These are phyloP conservation scores for Hystrix brachyura DNA, from an alignment of 2,113 vertebrate species.

Conservation along the genomic window DNA sequence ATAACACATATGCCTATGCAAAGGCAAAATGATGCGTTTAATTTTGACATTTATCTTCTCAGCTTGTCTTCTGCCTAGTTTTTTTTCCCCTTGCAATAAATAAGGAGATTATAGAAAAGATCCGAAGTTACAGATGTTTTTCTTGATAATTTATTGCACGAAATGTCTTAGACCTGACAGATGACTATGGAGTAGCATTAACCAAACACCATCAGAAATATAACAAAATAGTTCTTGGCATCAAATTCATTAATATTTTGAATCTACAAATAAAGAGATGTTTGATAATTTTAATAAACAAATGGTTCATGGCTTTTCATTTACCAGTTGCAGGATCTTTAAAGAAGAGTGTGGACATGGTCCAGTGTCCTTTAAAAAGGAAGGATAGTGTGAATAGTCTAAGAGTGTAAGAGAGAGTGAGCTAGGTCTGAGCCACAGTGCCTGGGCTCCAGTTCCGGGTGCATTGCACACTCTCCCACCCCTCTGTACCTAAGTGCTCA, in stretches of 20 bases:
- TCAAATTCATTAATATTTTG: neutral
- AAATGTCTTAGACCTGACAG: neutral
- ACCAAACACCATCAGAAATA: neutral
- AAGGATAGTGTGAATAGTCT: fast-evolving
- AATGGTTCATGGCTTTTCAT: neutral
- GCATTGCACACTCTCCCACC: fast-evolving
- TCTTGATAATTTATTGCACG: conserved; percentile 10
- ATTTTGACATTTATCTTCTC: neutral
- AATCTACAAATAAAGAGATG: neutral
- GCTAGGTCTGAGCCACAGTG: neutral
- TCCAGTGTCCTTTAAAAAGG: neutral
- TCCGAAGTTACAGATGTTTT: neutral
- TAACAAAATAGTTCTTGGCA: neutral
- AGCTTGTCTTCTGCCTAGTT: neutral
- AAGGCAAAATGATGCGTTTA: neutral
- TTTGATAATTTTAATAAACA: neutral
- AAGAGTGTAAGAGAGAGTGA: neutral
- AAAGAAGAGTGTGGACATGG: fast-evolving
- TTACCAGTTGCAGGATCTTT: neutral
- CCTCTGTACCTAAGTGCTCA: neutral
- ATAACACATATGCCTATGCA: fast-evolving
- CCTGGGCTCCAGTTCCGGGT: neutral
- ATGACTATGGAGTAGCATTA: neutral
- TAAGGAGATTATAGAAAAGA: neutral
- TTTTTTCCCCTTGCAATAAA: neutral